These are phyloP conservation scores for Copidosoma aretas DNA, from an alignment of 2,888 invertebrate species.

Conservation along the genomic window DNA sequence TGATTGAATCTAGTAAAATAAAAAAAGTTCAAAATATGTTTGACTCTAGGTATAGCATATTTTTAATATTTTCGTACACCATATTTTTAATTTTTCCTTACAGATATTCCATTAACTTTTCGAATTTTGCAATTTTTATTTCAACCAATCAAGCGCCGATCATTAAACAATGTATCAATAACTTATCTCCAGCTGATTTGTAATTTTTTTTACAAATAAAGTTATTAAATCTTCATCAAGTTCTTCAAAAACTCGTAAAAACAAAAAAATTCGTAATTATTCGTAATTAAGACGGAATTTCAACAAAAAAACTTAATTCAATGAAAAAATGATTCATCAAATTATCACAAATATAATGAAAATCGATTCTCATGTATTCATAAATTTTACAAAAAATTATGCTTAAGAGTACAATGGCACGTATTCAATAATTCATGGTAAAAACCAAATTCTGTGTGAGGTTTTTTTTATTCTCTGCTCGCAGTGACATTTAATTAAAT, in stretches of 20 bases:
- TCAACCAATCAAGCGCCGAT: too few relatives aligned
- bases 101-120: background rate
- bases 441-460: slow-evolving; percentile 20
- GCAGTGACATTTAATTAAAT: slow-evolving; percentile 17
- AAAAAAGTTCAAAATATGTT: background rate
- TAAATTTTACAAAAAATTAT: slow-evolving; percentile 14
- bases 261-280: too few relatives aligned
- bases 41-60: too few relatives aligned
- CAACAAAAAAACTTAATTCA: background rate
- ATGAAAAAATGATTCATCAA: slow-evolving; percentile 8
- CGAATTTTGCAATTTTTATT: background rate
- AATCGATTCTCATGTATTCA: too few relatives aligned
- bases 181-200: background rate
- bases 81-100: too few relatives aligned
- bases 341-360: too few relatives aligned
- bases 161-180: too few relatives aligned
- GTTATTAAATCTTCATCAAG: too few relatives aligned
- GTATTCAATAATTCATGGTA: slow-evolving; percentile 30
- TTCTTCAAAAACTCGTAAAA: too few relatives aligned
- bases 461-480: background rate
- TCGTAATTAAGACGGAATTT: background rate
- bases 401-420: slow-evolving; percentile 40
- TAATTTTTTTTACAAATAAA: too few relatives aligned
- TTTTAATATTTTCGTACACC: too few relatives aligned
- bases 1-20: too few relatives aligned